A percentile compares a stretch with the other conserved stretches of the same genome.
phyloP scores from a whole-genome alignment of 2,113 vertebrate genomes.

The Lonchura striata region DNA sequence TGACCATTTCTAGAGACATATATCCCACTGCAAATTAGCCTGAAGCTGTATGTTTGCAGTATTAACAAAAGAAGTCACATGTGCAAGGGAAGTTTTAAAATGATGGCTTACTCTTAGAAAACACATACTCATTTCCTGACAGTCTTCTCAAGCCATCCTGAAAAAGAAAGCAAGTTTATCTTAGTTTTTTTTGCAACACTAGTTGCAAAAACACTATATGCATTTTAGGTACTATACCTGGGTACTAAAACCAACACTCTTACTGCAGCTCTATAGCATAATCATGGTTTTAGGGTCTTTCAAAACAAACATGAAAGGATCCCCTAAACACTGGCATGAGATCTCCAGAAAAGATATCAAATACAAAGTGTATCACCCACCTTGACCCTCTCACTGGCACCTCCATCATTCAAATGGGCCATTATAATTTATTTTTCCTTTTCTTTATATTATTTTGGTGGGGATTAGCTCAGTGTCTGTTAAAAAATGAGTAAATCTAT shows the following conservation, averaged over 20 bases:
- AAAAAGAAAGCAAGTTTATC: conserved; percentile 40
- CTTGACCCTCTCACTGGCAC: background rate
- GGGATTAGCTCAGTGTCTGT: background rate
- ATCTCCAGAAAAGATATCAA: background rate
- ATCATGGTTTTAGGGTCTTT: background rate
- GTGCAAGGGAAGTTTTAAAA: background rate
- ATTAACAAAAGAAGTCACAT: background rate
- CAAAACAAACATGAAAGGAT: background rate
- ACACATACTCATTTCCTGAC: conserved; percentile 90
- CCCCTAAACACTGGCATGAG: background rate
- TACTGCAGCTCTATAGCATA: background rate
- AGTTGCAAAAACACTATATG: background rate
- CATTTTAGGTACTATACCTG: background rate
- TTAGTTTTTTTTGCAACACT: background rate
- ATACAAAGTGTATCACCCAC: background rate
- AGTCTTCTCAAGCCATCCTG: conserved; percentile 90
- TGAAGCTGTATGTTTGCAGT: background rate
- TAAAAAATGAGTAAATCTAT: background rate
- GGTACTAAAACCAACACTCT: background rate
- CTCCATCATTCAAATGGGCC: background rate
- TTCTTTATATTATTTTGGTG: background rate
- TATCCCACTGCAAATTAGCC: background rate
- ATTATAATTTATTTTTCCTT: background rate
- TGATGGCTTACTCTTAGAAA: conserved; percentile 88
- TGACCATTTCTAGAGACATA: background rate